Conservation (phyloP, 2,888 invertebrate genomes). For the Amblyjoppa proteus region DNA sequence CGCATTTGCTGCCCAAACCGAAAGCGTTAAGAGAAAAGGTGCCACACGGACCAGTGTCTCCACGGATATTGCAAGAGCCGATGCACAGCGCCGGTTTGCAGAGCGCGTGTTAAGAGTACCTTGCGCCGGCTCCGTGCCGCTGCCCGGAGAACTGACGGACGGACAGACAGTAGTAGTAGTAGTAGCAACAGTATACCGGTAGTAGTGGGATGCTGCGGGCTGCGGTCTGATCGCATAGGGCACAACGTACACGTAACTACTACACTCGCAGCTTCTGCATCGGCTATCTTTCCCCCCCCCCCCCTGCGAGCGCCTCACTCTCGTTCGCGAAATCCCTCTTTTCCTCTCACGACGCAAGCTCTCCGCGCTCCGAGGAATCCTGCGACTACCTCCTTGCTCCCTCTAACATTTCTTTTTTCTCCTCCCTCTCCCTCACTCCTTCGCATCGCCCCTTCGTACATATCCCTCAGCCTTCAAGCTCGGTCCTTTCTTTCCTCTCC, state of each 20-base stretch:
- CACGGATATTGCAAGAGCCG: background rate
- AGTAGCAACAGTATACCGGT: slow-evolving; percentile 56
- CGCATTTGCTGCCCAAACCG: too few relatives aligned
- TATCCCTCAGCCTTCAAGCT: slow-evolving; percentile 65
- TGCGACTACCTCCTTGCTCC: slow-evolving; percentile 40
- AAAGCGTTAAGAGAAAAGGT: background rate
- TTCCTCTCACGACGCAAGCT: slow-evolving; percentile 54
- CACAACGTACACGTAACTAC: slow-evolving; percentile 40
- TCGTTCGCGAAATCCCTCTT: slow-evolving; percentile 47
- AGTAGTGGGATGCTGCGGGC: slow-evolving; percentile 79
- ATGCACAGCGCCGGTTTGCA: background rate
- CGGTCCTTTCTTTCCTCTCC: slow-evolving; percentile 42
- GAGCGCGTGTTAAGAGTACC: slow-evolving; percentile 64
- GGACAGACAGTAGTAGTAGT: slow-evolving; percentile 64
- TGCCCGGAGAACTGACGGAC: slow-evolving; percentile 70
- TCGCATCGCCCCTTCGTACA: slow-evolving; percentile 49
- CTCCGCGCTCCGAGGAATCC: slow-evolving; percentile 50
- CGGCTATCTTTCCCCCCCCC: slow-evolving; percentile 33
- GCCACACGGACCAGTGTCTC: background rate
- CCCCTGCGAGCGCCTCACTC: slow-evolving; percentile 26
- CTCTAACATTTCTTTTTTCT: slow-evolving; percentile 33
- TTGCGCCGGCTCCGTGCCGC: slow-evolving; percentile 67
- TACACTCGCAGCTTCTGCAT: slow-evolving; percentile 56
- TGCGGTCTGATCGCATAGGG: slow-evolving; percentile 66
- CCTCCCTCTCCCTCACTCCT: slow-evolving; percentile 38